These are phyloP conservation scores for Scrobipalpa atriplicella DNA, from an alignment of 2,888 invertebrate species.

Conservation along the genomic window DNA sequence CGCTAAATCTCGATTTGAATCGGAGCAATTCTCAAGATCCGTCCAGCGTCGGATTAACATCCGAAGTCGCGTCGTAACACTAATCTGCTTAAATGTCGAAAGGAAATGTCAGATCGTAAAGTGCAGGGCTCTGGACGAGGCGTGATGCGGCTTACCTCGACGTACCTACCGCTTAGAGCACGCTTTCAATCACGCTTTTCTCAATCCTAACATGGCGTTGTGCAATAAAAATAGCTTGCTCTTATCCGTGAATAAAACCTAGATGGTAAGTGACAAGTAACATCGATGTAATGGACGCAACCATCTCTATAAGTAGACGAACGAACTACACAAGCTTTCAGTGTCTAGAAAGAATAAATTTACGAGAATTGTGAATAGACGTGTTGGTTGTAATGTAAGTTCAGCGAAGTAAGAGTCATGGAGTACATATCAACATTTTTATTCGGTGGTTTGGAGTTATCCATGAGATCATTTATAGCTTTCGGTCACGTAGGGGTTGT, in stretches of 20 bases:
- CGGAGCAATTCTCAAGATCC: conserved; percentile 76
- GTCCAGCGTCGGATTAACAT: conserved; percentile 79
- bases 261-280: conserved; percentile 23
- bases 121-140: conserved; percentile 67
- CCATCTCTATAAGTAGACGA: conserved; percentile 9
- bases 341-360: conserved; percentile 6
- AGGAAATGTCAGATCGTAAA: conserved; percentile 83
- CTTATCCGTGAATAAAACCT: conserved; percentile 22
- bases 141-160: conserved; percentile 70
- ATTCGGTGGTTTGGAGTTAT: conserved; percentile 31
- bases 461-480: conserved; percentile 42
- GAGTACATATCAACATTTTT: background rate
- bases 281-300: conserved; percentile 21
- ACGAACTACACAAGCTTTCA: conserved; percentile 17
- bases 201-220: conserved; percentile 32
- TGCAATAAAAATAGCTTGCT: conserved; percentile 28
- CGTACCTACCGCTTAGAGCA: conserved; percentile 65
- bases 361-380: background rate
- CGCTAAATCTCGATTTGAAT: conserved; percentile 73
- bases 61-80: conserved; percentile 74
- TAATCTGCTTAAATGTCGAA: conserved; percentile 82
- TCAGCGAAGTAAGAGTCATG: background rate
- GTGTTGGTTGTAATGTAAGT: background rate
- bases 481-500: conserved; percentile 52
- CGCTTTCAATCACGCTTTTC: conserved; percentile 53